phyloP scores from a whole-genome alignment of 2,888 invertebrate species.

The Sesamia inferens region DNA sequence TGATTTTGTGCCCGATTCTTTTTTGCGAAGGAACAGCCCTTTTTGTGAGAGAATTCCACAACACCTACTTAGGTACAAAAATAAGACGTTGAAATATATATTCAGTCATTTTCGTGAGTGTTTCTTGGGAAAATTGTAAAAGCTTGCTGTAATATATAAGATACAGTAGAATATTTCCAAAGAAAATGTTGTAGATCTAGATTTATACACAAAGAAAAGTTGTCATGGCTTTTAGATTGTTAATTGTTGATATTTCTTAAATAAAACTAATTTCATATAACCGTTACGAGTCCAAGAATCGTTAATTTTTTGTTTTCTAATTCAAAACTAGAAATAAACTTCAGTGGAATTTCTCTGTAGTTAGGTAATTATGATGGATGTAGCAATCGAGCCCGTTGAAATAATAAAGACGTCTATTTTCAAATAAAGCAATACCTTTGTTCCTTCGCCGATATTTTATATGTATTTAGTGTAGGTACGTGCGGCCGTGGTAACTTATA shows the following conservation, averaged over 20 bases:
- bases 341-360: constrained; percentile 4
- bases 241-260: neutral
- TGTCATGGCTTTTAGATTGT: neutral
- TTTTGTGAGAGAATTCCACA: constrained; percentile 4
- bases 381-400: constrained; percentile 30
- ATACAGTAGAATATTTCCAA: constrained; percentile 4
- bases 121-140: constrained; percentile 33
- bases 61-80: constrained; percentile 22
- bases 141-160: constrained; percentile 19
- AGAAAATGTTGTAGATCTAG: constrained; percentile 12
- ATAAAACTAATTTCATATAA: neutral
- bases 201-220: neutral
- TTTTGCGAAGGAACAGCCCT: constrained; percentile 17
- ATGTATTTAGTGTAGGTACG: constrained; percentile 62
- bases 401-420: constrained; percentile 28
- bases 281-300: neutral
- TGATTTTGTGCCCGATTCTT: constrained; percentile 4
- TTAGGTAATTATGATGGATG: constrained; percentile 46
- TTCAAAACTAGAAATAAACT: constrained; percentile 16
- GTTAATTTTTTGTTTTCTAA: constrained; percentile 7
- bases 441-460: constrained; percentile 64
- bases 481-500: constrained; percentile 61
- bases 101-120: constrained; percentile 47
- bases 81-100: constrained; percentile 36
- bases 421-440: constrained; percentile 48